phyloP scores from a whole-genome alignment of 2,113 vertebrate genomes.

The Motacilla tschutschensis region DNA sequence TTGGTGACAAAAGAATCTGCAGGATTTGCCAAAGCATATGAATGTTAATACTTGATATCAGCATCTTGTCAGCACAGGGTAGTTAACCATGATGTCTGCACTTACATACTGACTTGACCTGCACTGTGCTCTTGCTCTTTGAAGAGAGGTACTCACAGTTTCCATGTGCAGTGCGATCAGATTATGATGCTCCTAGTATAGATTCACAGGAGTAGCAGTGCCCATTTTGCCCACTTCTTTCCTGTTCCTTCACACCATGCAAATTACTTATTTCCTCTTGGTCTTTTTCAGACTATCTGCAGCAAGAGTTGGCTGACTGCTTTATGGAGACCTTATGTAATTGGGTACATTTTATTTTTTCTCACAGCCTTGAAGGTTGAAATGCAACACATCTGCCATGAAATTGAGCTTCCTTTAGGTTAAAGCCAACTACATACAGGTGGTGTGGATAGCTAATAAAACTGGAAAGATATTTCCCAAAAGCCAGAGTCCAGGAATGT shows the following conservation, averaged over 20 bases:
- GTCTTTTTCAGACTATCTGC: background rate
- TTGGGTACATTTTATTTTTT: background rate
- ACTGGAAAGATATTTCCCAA: background rate
- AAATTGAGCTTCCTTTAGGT: background rate
- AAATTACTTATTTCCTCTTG: background rate
- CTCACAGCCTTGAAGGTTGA: background rate
- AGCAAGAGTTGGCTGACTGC: background rate
- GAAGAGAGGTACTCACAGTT: background rate
- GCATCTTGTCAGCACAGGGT: background rate
- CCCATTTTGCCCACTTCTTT: background rate
- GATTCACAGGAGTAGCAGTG: background rate
- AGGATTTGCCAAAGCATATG: background rate
- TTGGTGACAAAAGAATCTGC: background rate
- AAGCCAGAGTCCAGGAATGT: background rate
- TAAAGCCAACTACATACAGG: background rate
- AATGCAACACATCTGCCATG: background rate
- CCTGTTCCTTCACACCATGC: background rate
- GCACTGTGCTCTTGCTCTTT: background rate
- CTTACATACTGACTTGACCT: background rate
- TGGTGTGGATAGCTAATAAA: background rate
- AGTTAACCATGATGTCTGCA: background rate
- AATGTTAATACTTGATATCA: background rate
- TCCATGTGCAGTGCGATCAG: background rate
- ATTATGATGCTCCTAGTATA: background rate
- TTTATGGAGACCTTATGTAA: background rate